Conservation (phyloP, 2,797 vertebrate species). For the Alosa sapidissima region DNA sequence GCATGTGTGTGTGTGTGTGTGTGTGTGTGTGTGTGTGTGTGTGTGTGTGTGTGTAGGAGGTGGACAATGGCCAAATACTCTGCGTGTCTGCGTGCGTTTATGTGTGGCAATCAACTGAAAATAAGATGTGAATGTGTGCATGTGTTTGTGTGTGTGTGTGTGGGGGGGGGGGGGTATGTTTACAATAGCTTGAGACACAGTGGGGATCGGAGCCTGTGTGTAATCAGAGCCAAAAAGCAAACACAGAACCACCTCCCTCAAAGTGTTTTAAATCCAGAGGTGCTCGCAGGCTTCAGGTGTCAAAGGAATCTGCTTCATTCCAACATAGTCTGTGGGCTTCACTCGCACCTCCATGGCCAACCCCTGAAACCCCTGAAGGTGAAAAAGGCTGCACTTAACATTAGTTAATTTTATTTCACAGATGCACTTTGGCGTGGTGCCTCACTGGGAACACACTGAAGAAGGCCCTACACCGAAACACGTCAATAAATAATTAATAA, state of each 20-base stretch:
- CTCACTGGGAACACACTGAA: too few relatives aligned
- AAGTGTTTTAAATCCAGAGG: not conserved
- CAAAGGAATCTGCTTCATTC: too few relatives aligned
- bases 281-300: not conserved
- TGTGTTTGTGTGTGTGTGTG: not conserved
- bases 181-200: not conserved
- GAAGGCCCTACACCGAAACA: too few relatives aligned
- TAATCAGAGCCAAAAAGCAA: too few relatives aligned
- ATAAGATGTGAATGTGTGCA: not conserved
- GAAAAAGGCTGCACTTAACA: too few relatives aligned
- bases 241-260: not conserved
- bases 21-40: not conserved
- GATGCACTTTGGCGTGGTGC: too few relatives aligned
- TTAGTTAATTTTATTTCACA: too few relatives aligned
- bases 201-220: not conserved
- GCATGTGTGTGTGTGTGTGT: not conserved
- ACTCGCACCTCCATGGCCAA: too few relatives aligned
- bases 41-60: slow-evolving; percentile 5
- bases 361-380: too few relatives aligned
- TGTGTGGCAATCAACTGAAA: not conserved
- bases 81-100: slow-evolving; percentile 49
- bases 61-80: slow-evolving; percentile 22
- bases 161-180: not conserved
- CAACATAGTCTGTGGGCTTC: too few relatives aligned
- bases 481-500: too few relatives aligned